A percentile compares a stretch with the other conserved stretches of the same genome.
Evolutionary conservation across 2,888 invertebrate species (phyloP).

Genomic region (Unio pictorum): DNA sequence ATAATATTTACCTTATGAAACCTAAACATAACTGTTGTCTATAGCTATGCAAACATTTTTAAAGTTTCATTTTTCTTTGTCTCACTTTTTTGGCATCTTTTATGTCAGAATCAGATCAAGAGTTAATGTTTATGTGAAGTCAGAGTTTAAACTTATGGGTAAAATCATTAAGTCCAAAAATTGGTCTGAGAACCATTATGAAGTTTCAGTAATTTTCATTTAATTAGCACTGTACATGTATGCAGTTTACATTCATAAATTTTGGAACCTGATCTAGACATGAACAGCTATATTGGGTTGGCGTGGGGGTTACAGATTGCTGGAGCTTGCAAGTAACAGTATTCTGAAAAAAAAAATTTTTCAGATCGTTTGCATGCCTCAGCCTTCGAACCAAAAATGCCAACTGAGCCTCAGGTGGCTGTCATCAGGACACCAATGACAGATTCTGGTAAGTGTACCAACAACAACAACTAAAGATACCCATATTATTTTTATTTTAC

Average conservation of each 20-base stretch:
- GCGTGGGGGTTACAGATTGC: not conserved
- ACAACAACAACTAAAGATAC: not conserved
- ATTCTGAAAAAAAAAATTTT: conserved; percentile 8
- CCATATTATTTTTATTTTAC: no score
- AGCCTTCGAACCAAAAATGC: conserved; percentile 45
- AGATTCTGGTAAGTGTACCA: not conserved
- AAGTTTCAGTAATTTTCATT: no score
- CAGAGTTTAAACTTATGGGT: no score
- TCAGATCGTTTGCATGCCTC: conserved; percentile 57
- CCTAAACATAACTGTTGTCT: no score
- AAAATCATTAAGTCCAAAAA: no score
- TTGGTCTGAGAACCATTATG: no score
- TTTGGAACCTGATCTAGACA: conserved; percentile 1
- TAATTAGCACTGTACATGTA: not conserved
- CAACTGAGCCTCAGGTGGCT: not conserved
- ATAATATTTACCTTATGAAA: no score
- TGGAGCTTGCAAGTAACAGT: not conserved
- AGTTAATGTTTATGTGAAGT: no score
- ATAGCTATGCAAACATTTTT: no score
- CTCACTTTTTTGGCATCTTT: no score
- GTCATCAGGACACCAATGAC: not conserved
- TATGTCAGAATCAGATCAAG: no score
- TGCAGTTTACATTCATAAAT: not conserved
- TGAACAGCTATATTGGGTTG: not conserved
- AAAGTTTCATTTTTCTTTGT: no score